phyloP scores from a whole-genome alignment of 2,797 vertebrate species.

The Sylvilagus floridanus region DNA sequence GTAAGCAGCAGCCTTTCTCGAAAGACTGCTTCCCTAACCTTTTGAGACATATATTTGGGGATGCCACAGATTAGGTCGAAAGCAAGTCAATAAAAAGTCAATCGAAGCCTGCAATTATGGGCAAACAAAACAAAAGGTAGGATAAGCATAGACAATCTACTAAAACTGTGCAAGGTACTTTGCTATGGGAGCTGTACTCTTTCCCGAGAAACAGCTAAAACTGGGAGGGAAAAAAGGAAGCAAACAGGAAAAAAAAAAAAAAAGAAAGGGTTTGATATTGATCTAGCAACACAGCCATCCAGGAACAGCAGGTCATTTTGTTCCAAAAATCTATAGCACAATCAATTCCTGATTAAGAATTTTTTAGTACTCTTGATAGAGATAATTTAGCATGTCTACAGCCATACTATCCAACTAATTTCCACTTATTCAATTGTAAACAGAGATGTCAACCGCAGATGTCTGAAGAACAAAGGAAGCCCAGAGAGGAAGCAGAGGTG shows the following conservation, averaged over 20 bases:
- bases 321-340: slow-evolving; percentile 74
- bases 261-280: slow-evolving; percentile 36
- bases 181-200: not conserved
- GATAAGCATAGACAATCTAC: not conserved
- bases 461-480: slow-evolving; percentile 53
- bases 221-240: too few species aligned
- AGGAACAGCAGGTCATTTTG: slow-evolving; percentile 60
- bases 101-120: slow-evolving; percentile 30
- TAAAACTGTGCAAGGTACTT: not conserved
- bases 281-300: slow-evolving; percentile 50
- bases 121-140: not conserved
- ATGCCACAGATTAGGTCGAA: slow-evolving; percentile 1
- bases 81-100: slow-evolving; percentile 59
- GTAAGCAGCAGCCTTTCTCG: not conserved
- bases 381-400: slow-evolving; percentile 43
- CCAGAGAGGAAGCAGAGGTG: not conserved
- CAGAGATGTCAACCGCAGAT: not conserved
- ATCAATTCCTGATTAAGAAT: slow-evolving; percentile 77
- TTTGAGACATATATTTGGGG: not conserved
- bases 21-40: not conserved
- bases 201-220: slow-evolving; percentile 37
- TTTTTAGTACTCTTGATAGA: slow-evolving; percentile 66
- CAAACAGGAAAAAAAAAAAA: not conserved
- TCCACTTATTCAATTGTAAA: not conserved
- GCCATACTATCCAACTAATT: slow-evolving; percentile 29